phyloP scores from a whole-genome alignment of 2,888 invertebrate genomes.

The Orchesella flavescens region DNA sequence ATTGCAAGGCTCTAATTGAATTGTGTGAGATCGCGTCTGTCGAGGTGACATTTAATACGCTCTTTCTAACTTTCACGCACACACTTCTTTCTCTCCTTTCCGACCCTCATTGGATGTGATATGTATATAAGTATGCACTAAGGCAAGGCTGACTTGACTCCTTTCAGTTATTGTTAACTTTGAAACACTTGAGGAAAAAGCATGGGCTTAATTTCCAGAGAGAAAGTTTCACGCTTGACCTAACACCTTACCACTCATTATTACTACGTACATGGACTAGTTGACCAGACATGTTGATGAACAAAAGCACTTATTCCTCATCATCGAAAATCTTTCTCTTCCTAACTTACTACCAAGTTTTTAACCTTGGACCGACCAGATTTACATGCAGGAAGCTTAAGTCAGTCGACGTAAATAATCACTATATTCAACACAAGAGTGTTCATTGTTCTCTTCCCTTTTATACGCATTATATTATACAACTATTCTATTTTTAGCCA shows the following conservation, averaged over 20 bases:
- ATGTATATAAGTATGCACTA: too few species aligned
- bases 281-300: not conserved
- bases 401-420: constrained; percentile 30
- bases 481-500: too few species aligned
- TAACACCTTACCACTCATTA: not conserved
- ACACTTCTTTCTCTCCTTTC: not conserved
- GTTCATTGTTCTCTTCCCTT: not conserved
- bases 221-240: constrained; percentile 41
- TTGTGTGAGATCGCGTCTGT: constrained; percentile 22
- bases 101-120: too few species aligned
- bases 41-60: constrained; percentile 28
- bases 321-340: not conserved
- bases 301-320: not conserved
- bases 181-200: not conserved
- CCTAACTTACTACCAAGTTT: not conserved
- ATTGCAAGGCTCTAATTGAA: constrained; percentile 21
- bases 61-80: not conserved
- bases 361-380: not conserved
- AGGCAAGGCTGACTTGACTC: too few species aligned
- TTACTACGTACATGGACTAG: too few species aligned
- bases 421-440: constrained; percentile 1
- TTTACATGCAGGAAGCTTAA: constrained; percentile 16
- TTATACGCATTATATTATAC: not conserved
- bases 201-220: too few species aligned
- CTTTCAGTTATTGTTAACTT: not conserved